phyloP scores from a whole-genome alignment of 2,797 vertebrate genomes.

The Melanogrammus aeglefinus region DNA sequence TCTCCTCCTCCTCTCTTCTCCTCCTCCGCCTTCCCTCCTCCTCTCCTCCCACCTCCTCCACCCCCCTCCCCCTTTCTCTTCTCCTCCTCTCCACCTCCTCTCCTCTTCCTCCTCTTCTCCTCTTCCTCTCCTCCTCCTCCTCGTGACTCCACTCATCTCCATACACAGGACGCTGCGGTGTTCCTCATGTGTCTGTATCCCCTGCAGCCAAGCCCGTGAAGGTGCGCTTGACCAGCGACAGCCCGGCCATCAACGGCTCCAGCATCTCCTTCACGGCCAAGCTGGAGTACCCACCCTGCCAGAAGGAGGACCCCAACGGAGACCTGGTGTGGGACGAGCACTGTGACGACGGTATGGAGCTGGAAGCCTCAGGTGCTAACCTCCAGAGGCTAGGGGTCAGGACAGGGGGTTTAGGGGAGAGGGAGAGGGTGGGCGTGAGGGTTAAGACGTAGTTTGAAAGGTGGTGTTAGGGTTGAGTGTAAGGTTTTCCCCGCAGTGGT shows the following conservation, averaged over 20 bases:
- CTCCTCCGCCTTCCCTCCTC: too few species aligned
- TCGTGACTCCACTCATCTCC: neutral
- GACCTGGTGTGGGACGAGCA: slow-evolving; percentile 80
- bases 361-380: slow-evolving; percentile 63
- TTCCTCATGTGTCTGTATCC: neutral
- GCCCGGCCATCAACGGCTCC: slow-evolving; percentile 88
- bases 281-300: slow-evolving; percentile 84
- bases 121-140: neutral
- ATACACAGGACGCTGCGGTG: neutral
- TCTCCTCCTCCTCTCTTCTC: too few species aligned
- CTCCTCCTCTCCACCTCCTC: neutral
- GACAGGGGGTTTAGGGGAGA: too few species aligned
- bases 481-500: neutral
- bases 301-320: slow-evolving; percentile 79
- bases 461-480: neutral
- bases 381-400: neutral
- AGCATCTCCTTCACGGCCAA: slow-evolving; percentile 80
- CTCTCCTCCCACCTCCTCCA: neutral
- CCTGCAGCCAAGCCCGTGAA: slow-evolving; percentile 73
- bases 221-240: slow-evolving; percentile 82
- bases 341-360: slow-evolving; percentile 80
- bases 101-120: neutral
- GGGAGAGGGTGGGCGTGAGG: neutral
- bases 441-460: neutral
- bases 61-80: too few species aligned